These are phyloP conservation scores for Caenorhabditis sp. DNA, from an alignment of 2,888 invertebrate species.

Conservation along the genomic window DNA sequence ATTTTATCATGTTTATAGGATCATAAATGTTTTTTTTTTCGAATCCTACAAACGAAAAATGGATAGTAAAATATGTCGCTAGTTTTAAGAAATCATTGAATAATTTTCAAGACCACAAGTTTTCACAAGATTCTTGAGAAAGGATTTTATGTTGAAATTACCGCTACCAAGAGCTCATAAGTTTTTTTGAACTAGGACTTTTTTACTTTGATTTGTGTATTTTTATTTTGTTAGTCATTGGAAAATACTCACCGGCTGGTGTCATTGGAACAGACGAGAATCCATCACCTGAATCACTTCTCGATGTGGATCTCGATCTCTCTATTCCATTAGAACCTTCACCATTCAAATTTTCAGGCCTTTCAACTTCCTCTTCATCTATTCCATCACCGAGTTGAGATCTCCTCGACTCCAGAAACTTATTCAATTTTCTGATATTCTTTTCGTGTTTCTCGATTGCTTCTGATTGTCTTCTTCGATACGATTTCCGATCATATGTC, in stretches of 20 bases:
- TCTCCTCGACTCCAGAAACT: conserved; percentile 3
- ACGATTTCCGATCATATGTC: conserved; percentile 19
- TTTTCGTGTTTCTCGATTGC: conserved; percentile 16
- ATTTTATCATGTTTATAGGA: too few species aligned
- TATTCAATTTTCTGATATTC: conserved; percentile 5
- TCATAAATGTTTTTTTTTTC: too few species aligned
- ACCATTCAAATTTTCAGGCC: background rate
- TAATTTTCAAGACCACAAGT: too few species aligned
- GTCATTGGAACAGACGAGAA: conserved; percentile 34
- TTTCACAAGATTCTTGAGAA: too few species aligned
- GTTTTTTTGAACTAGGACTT: too few species aligned
- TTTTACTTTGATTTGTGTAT: too few species aligned
- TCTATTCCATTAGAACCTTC: background rate
- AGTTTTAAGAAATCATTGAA: too few species aligned
- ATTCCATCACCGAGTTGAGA: background rate
- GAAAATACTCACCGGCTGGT: conserved; percentile 6
- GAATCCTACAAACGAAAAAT: too few species aligned
- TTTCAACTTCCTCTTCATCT: conserved; percentile 11
- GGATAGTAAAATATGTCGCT: too few species aligned
- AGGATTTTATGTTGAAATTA: too few species aligned
- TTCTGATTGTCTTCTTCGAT: conserved; percentile 35
- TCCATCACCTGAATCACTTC: conserved; percentile 19
- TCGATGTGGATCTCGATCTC: background rate
- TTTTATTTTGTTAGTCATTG: too few species aligned
- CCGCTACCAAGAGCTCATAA: too few species aligned